Percentiles rank a stretch among this genome's conserved stretches.
Conservation (phyloP, 2,797 vertebrate genomes). For the Tamandua tetradactyla region DNA sequence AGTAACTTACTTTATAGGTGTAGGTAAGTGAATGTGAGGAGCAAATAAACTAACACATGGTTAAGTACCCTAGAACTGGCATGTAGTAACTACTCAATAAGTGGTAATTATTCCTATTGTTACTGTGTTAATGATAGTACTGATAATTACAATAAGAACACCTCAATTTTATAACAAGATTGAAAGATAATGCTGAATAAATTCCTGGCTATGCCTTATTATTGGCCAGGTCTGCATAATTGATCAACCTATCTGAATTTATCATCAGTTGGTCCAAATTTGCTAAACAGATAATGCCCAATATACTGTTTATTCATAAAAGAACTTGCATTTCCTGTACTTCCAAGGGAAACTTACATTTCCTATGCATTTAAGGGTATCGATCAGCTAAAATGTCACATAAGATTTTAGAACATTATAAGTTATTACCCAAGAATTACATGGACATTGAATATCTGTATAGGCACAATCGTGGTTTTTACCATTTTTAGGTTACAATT, state of each 20-base stretch:
- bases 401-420: neutral
- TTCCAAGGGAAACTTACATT: slow-evolving; percentile 18
- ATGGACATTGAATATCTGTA: neutral
- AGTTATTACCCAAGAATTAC: slow-evolving; percentile 19
- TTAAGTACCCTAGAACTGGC: neutral
- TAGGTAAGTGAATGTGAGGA: neutral
- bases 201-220: neutral
- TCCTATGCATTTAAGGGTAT: too few species aligned
- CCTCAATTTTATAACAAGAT: neutral
- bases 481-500: neutral
- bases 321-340: neutral
- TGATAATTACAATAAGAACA: neutral
- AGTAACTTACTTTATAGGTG: neutral
- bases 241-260: neutral
- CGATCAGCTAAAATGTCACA: slow-evolving; percentile 33
- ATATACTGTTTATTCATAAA: neutral
- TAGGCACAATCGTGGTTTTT: neutral
- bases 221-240: neutral
- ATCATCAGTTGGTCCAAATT: neutral
- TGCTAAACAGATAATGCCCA: neutral
- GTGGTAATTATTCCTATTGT: neutral
- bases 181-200: neutral
- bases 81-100: neutral
- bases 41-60: neutral
- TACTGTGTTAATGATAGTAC: neutral